Evolutionary conservation across 2,113 vertebrate genomes (phyloP).

Genomic region (Neolamprologus caudopunctatus): DNA sequence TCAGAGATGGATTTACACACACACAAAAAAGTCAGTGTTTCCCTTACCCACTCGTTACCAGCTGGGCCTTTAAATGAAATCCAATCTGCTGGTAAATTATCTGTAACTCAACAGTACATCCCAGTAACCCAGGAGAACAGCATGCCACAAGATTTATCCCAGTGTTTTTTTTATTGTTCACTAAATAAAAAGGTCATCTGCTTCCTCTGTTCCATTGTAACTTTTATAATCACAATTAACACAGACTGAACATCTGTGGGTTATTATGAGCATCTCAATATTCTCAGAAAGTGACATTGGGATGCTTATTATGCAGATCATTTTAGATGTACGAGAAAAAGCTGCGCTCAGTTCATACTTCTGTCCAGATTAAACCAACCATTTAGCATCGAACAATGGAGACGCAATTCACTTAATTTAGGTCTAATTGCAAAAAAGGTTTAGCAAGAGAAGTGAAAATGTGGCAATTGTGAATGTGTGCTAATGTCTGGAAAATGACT

Average conservation of each 20-base stretch:
- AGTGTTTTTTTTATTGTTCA: constrained; percentile 3
- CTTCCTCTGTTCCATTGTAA: constrained; percentile 27
- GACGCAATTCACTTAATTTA: background rate
- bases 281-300: constrained; percentile 6
- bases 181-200: constrained; percentile 52
- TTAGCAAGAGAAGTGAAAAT: background rate
- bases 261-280: constrained; percentile 9
- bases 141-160: background rate
- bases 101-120: background rate
- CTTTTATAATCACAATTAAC: constrained; percentile 54
- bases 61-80: constrained; percentile 6
- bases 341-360: background rate
- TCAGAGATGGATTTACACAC: background rate
- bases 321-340: background rate
- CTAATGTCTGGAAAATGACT: background rate
- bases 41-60: background rate
- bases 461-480: background rate
- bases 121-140: background rate
- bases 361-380: background rate
- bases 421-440: background rate
- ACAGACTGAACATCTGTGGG: constrained; percentile 46
- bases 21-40: background rate
- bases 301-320: background rate
- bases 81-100: background rate
- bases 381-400: background rate